Percentiles rank a stretch among this genome's conserved stretches.
These are phyloP conservation scores for Sylvicola cinctus DNA, from an alignment of 2,888 invertebrate species.

Conservation along the genomic window DNA sequence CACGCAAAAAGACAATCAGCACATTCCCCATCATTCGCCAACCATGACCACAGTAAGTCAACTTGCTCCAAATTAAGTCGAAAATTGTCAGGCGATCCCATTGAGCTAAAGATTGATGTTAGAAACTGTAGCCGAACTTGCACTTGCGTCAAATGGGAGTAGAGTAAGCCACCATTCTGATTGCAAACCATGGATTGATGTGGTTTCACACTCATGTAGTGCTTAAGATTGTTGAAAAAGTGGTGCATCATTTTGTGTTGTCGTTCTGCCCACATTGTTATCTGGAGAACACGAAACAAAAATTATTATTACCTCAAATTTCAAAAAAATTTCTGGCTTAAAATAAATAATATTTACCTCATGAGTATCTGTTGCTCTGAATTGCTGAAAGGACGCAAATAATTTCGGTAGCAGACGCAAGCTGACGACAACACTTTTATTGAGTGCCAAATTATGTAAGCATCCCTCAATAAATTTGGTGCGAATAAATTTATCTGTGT, in stretches of 20 bases:
- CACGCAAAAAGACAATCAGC: slow-evolving; percentile 86
- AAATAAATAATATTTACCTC: too few species aligned
- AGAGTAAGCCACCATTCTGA: slow-evolving; percentile 26
- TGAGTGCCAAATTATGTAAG: slow-evolving; percentile 68
- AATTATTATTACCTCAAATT: neutral
- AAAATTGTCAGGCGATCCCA: slow-evolving; percentile 78
- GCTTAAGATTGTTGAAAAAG: slow-evolving; percentile 72
- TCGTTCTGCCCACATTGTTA: slow-evolving; percentile 83
- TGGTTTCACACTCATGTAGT: slow-evolving; percentile 32
- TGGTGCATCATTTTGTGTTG: slow-evolving; percentile 85
- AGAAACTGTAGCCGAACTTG: slow-evolving; percentile 82
- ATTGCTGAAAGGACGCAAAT: slow-evolving; percentile 77
- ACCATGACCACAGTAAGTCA: slow-evolving; percentile 77
- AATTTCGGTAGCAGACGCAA: slow-evolving; percentile 73
- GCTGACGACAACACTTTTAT: slow-evolving; percentile 79
- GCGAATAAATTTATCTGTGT: slow-evolving; percentile 70
- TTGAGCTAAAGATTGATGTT: slow-evolving; percentile 75
- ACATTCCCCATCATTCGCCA: slow-evolving; percentile 67
- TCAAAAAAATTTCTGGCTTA: neutral
- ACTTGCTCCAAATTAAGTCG: slow-evolving; percentile 72
- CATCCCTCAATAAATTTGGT: slow-evolving; percentile 93
- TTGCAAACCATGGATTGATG: slow-evolving; percentile 12
- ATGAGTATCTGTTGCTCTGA: slow-evolving; percentile 70
- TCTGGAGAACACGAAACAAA: slow-evolving; percentile 19
- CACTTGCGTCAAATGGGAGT: slow-evolving; percentile 68